A percentile compares a stretch with the other conserved stretches of the same genome.
Conservation (phyloP, 2,113 vertebrate species). For the Otolemur garnettii region DNA sequence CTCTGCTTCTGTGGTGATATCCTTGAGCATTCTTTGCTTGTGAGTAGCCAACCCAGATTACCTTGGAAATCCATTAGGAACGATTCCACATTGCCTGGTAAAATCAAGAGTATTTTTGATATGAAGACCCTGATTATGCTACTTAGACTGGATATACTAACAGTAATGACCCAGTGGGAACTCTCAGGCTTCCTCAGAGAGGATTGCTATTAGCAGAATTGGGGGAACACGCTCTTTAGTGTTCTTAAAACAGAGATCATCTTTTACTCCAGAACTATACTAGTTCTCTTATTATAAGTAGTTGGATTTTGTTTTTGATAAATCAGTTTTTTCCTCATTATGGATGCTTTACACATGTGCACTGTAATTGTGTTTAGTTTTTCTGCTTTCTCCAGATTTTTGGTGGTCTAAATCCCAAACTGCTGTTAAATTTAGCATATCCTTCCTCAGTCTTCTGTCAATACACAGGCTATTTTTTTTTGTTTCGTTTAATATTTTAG, state of each 20-base stretch:
- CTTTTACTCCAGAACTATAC: neutral
- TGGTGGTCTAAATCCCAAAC: neutral
- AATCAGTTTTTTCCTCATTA: neutral
- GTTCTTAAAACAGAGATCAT: neutral
- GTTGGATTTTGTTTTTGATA: slow-evolving; percentile 26
- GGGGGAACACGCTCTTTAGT: neutral
- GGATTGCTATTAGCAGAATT: neutral
- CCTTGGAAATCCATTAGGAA: slow-evolving; percentile 64
- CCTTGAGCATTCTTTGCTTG: slow-evolving; percentile 56
- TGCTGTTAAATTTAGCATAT: neutral
- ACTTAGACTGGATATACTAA: neutral
- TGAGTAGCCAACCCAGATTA: slow-evolving; percentile 20
- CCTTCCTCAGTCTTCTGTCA: neutral
- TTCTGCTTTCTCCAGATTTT: slow-evolving; percentile 11
- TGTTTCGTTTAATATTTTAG: slow-evolving; percentile 39
- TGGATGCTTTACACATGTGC: neutral
- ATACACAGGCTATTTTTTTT: neutral
- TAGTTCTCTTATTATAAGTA: neutral
- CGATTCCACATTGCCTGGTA: slow-evolving; percentile 58
- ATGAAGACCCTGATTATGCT: slow-evolving; percentile 41
- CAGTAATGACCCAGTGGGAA: neutral
- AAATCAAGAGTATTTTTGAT: slow-evolving; percentile 40
- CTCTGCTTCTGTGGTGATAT: slow-evolving; percentile 20
- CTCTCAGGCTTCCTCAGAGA: neutral
- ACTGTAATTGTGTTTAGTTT: neutral